Conservation (phyloP, 2,888 invertebrate species). For the Hydrotaea diabolus region DNA sequence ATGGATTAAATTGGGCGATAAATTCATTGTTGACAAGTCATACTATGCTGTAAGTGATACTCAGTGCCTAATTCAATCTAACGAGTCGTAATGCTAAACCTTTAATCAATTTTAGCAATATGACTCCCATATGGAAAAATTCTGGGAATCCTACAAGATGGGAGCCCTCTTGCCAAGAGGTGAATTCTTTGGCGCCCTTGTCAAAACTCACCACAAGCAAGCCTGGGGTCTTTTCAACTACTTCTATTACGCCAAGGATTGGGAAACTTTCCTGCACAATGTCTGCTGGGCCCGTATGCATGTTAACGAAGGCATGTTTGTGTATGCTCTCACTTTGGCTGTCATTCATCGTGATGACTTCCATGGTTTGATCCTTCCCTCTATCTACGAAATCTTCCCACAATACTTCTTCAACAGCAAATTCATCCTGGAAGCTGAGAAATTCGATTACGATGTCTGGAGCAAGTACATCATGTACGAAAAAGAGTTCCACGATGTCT, state of each 20-base stretch:
- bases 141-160: conserved; percentile 69
- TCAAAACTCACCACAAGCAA: conserved; percentile 82
- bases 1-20: conserved; percentile 79
- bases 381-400: conserved; percentile 87
- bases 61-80: background rate
- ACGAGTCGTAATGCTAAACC: background rate
- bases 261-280: conserved; percentile 85
- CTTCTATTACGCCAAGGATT: conserved; percentile 86
- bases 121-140: conserved; percentile 49
- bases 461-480: conserved; percentile 79
- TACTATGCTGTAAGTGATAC: conserved; percentile 63
- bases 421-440: conserved; percentile 84
- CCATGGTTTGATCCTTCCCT: conserved; percentile 85
- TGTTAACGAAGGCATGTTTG: conserved; percentile 86
- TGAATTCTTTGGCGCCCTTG: conserved; percentile 82
- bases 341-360: conserved; percentile 84
- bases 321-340: conserved; percentile 84
- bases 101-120: background rate
- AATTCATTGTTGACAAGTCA: conserved; percentile 80
- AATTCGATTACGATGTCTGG: conserved; percentile 81
- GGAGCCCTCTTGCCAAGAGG: conserved; percentile 82
- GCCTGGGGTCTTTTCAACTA: conserved; percentile 84
- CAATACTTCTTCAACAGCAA: conserved; percentile 86
- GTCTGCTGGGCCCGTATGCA: conserved; percentile 85
- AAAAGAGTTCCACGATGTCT: conserved; percentile 70